Percentiles rank a stretch among this genome's conserved stretches.
phyloP scores from a whole-genome alignment of 23 tunicate genomes.

The Trididemnum miniatum region DNA sequence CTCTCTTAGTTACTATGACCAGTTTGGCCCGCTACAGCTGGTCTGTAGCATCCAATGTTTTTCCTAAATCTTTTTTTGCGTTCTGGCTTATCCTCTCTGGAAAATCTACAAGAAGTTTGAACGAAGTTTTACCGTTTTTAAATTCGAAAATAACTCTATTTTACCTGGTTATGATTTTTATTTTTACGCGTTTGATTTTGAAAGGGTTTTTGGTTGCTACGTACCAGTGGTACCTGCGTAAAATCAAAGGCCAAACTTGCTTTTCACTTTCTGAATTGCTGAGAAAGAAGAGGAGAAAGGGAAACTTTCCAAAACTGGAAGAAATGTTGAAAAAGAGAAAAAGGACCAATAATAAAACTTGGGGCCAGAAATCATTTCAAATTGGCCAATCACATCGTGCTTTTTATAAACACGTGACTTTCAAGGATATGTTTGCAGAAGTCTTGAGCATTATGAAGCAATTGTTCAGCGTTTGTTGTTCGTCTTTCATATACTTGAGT shows the following conservation, averaged over 20 bases:
- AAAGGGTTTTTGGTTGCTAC: conserved; percentile 41
- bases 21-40: background rate
- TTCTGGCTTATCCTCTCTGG: background rate
- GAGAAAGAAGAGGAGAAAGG: too few species aligned
- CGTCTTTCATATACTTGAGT: background rate
- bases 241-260: background rate
- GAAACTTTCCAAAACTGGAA: too few species aligned
- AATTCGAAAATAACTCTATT: background rate
- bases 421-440: background rate
- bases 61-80: background rate
- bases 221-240: conserved; percentile 19
- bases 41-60: background rate
- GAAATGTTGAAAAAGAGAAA: background rate
- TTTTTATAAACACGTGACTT: background rate
- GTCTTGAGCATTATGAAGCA: background rate
- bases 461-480: background rate
- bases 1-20: background rate
- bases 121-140: background rate
- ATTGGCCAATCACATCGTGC: background rate
- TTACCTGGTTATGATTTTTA: background rate
- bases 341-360: background rate
- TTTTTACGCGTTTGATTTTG: conserved; percentile 26
- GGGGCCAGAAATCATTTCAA: background rate
- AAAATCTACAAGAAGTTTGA: background rate
- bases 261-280: too few species aligned